phyloP scores from a whole-genome alignment of 2,797 vertebrate species.

The Syngnathus rostellatus region DNA sequence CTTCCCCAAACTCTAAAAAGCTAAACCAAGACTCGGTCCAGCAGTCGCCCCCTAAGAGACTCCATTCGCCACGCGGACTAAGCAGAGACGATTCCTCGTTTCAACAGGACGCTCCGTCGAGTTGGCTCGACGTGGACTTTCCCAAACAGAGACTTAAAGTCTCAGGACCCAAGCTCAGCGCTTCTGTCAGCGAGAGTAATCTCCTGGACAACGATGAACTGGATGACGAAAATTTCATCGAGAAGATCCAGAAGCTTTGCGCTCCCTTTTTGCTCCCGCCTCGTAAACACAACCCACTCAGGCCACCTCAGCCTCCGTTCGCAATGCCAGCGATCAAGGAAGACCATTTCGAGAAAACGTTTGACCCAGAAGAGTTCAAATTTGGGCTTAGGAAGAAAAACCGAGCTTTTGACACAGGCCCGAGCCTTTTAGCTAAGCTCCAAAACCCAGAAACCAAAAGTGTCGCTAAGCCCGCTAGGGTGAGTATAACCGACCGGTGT shows the following conservation, averaged over 20 bases:
- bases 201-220: constrained; percentile 77
- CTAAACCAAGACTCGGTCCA: constrained; percentile 16
- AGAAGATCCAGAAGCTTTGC: constrained; percentile 84
- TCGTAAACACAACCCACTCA: constrained; percentile 77
- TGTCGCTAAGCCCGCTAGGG: constrained; percentile 68
- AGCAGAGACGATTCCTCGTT: constrained; percentile 29
- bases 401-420: constrained; percentile 51
- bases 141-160: constrained; percentile 47
- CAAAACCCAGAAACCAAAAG: constrained; percentile 69
- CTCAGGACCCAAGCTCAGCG: constrained; percentile 50
- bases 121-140: constrained; percentile 69
- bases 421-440: constrained; percentile 62
- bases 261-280: constrained; percentile 75
- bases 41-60: constrained; percentile 43
- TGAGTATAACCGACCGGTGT: constrained; percentile 74
- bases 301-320: constrained; percentile 74
- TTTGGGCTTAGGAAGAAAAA: constrained; percentile 80
- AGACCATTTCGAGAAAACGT: constrained; percentile 82
- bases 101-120: constrained; percentile 53
- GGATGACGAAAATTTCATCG: constrained; percentile 80
- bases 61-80: constrained; percentile 17
- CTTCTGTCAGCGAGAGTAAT: constrained; percentile 69
- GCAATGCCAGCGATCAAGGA: constrained; percentile 89
- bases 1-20: constrained; percentile 33
- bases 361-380: constrained; percentile 80